Percentiles rank a stretch among this genome's conserved stretches.
These are phyloP conservation scores for Azemiops feae DNA, from an alignment of 2,113 vertebrate species.

Conservation along the genomic window DNA sequence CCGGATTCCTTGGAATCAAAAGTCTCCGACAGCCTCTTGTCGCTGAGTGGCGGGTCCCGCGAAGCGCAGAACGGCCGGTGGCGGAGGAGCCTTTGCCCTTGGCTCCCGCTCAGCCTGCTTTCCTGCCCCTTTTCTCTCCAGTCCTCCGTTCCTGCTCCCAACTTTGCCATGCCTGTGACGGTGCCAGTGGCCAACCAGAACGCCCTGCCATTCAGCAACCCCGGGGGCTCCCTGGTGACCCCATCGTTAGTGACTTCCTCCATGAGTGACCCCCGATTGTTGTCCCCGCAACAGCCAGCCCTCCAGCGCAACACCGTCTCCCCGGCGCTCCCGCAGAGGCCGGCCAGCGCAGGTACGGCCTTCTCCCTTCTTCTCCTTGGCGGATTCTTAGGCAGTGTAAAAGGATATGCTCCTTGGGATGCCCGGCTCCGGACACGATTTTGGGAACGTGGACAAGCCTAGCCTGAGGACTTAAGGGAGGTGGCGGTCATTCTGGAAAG, in stretches of 20 bases:
- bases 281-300: constrained; percentile 84
- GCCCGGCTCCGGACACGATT: neutral
- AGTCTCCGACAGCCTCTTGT: neutral
- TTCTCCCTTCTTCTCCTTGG: neutral
- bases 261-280: constrained; percentile 89
- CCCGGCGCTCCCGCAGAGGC: constrained; percentile 90
- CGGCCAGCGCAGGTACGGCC: constrained; percentile 86
- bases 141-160: constrained; percentile 89
- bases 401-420: neutral
- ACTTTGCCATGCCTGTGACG: constrained; percentile 96
- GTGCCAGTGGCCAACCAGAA: constrained; percentile 93
- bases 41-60: neutral
- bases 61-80: neutral
- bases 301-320: constrained; percentile 92
- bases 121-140: constrained; percentile 48
- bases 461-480: neutral
- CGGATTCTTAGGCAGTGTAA: neutral
- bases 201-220: constrained; percentile 91
- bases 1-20: neutral
- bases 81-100: neutral
- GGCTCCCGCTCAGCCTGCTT: neutral
- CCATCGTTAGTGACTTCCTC: constrained; percentile 89
- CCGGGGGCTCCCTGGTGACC: constrained; percentile 85
- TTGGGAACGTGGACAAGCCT: neutral
- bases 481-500: neutral